Conservation (phyloP, 2,888 invertebrate species). For the Muschampia plurimacula region DNA sequence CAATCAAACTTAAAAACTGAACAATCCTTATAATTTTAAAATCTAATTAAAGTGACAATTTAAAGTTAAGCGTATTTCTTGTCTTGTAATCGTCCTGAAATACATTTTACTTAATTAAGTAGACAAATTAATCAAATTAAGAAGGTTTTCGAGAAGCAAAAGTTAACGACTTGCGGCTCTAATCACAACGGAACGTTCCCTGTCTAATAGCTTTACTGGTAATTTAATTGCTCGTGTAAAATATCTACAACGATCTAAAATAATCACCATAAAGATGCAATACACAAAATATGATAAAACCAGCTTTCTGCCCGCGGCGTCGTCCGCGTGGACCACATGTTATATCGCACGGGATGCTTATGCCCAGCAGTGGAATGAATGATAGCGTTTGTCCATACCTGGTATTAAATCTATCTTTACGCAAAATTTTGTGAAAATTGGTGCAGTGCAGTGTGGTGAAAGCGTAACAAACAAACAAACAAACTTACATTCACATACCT, state of each 20-base stretch:
- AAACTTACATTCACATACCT: too few relatives aligned
- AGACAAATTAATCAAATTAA: conserved; percentile 20
- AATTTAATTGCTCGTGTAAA: conserved; percentile 12
- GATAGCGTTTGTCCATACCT: too few relatives aligned
- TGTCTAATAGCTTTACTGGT: conserved; percentile 12
- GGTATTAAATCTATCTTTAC: too few relatives aligned
- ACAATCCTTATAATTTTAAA: not conserved
- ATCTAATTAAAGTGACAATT: conserved; percentile 6
- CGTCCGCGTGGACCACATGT: too few relatives aligned
- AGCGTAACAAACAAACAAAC: too few relatives aligned
- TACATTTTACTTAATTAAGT: conserved; percentile 13
- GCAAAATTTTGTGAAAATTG: too few relatives aligned
- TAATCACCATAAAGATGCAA: not conserved
- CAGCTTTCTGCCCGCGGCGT: too few relatives aligned
- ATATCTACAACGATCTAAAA: not conserved
- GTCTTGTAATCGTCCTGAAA: conserved; percentile 10
- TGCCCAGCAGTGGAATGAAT: too few relatives aligned
- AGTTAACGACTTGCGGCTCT: conserved; percentile 24
- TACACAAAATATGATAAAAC: too few relatives aligned
- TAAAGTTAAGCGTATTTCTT: not conserved
- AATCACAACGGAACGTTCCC: conserved; percentile 14
- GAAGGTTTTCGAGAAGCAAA: conserved; percentile 19
- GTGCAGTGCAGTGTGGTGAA: too few relatives aligned
- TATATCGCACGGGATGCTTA: too few relatives aligned
- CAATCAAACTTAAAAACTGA: not conserved